Conservation (phyloP, 2,888 invertebrate species). For the Limnephilus rhombicus region DNA sequence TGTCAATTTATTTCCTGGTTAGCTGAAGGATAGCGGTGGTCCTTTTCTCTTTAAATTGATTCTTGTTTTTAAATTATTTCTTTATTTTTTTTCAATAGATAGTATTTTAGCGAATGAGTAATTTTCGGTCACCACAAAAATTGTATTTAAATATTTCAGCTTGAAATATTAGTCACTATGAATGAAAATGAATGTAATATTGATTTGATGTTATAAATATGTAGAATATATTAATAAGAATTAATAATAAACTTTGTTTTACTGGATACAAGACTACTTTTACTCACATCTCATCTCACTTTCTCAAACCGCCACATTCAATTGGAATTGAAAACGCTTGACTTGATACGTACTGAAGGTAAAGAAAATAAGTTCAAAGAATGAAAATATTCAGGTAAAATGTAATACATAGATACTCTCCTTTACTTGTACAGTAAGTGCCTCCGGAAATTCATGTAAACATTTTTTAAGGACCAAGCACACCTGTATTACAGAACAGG, state of each 20-base stretch:
- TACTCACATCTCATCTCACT: neutral
- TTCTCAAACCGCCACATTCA: neutral
- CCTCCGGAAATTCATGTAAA: no score
- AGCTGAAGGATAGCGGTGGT: constrained; percentile 12
- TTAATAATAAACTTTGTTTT: constrained; percentile 57
- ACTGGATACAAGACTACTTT: constrained; percentile 32
- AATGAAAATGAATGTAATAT: constrained; percentile 38
- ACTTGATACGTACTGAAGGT: neutral
- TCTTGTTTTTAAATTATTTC: constrained; percentile 42
- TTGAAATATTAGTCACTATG: constrained; percentile 48
- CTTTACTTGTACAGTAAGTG: no score
- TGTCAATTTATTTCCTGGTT: constrained; percentile 24
- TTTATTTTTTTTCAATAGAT: constrained; percentile 27
- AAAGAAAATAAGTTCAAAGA: neutral
- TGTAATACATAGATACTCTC: no score
- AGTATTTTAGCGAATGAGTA: constrained; percentile 36
- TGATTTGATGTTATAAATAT: constrained; percentile 59
- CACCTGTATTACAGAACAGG: neutral
- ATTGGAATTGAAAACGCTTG: neutral
- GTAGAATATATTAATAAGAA: constrained; percentile 57
- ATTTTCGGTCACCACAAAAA: constrained; percentile 35
- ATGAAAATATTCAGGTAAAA: no score
- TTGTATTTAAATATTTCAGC: constrained; percentile 47
- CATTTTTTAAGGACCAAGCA: no score
- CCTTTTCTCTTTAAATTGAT: constrained; percentile 25